Evolutionary conservation across 2,113 vertebrate genomes (phyloP), one percentile per base, ranked within the genome.

Genomic region (Enhydra lutris): DNA sequence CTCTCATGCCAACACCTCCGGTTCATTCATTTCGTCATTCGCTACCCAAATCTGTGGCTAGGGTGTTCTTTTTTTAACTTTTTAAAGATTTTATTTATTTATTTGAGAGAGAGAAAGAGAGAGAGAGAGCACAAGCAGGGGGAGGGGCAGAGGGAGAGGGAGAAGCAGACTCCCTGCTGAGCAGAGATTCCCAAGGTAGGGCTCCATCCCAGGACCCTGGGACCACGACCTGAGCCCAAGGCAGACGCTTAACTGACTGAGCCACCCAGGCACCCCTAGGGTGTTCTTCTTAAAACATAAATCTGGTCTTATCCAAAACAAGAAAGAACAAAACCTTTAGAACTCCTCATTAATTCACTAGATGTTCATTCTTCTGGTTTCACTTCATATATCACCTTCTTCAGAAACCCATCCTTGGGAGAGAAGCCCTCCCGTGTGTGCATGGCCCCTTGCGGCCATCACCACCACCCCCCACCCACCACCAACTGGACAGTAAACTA

Each of bases 241-340:
- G 14, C 63, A 17, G 31, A 31, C 0, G 1, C 63, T 67, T 67
- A 34, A 67, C 29, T 7, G 14, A 67, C 29, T 65, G 63, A 65
- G 63, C 2, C 14, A 67, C 63, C 63, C 31, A 67, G 31, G 31
- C 1, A 12, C 31, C 63, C 63, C 34, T 23, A 45, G 4, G 3
- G 3, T 71, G 6, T 13, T 94, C 52, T 92, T 91, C 31, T 42
- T 80, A 93, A 98, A 80, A 94, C 57, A 59, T 3, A 97, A 89
- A 94, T 97, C 69, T 31, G 96, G 96, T 83, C 71, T 20, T 17
- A 12, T 9, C 39, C 24, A 47, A 81, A 61, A 74, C 79, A 93
- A 94, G 26, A 93, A 84, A 84, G 23, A 55, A 45, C 3, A 47
- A 87, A 94, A 45, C 91, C 23, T 36, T 87, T 36, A 39, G n/a